Base-by-base conservation (phyloP, 2,797 vertebrate genomes). In the Enoplosus armatus region DNA sequence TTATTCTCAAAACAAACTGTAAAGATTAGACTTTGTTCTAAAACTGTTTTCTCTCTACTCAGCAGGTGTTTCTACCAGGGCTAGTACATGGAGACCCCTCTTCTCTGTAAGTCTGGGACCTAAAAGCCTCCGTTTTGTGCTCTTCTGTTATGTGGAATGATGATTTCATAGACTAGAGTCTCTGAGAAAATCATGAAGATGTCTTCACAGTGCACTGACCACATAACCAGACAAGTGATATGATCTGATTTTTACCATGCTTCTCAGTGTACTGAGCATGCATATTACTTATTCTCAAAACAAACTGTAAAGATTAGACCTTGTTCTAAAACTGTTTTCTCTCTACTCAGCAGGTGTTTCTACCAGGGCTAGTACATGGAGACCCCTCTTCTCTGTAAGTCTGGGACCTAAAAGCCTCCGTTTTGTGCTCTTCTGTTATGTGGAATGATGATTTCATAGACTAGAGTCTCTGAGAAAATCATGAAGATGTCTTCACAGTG, bases 201-300 rank as follows among this genome's bases (percentile, higher is more conserved):
- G 9, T 66, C 55, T 90, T 89, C 77, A 92, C 90, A 92, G 87
- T 92, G 86, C 89, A 85, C 94, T 95, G 94, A 95, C 87, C 91
- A 91, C 89, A 90, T 33, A 51, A 48, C 31, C 35, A 43, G 22
- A 48, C 24, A 14, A 29, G 5, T 51, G 9, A 5, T 45, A 26
- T 33, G n/a, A n/a, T 95, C 95, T 95, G 95, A 95, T 45, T 68
- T 33, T 2, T n/a, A 24, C 51, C 41, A 72, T 96, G 95, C 85
- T 93, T 93, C 87, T 94, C 90, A 94, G 88, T 94, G 92, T 90
- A 90, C 94, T 95, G 95, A 95, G 31, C 37, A 84, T 47, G 55
- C 54, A 33, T 37, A 0, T 12, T n/a, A 72, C 16, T 1, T 0
- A 11, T 24, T 18, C 1, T 47, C 0, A 15, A 0, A 3, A 3